Percentiles rank a stretch among this genome's conserved stretches.
Conservation (phyloP, 2,113 vertebrate genomes). For the Ahaetulla prasina region DNA sequence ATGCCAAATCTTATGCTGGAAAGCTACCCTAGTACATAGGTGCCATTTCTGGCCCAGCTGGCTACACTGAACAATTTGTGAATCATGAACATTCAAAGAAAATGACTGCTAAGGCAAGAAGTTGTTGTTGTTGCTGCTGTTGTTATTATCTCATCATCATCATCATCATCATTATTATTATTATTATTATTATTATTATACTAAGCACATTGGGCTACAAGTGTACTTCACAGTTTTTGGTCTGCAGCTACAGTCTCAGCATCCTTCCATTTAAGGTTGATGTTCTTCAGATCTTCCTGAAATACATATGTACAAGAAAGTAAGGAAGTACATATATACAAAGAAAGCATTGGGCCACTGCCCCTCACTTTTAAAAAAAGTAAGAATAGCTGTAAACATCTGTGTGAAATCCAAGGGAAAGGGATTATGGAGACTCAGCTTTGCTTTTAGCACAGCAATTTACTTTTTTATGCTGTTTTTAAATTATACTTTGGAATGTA, state of each 20-base stretch:
- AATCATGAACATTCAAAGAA: not conserved
- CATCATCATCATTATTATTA: too few relatives aligned
- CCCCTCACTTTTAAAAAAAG: not conserved
- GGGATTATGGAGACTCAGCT: not conserved
- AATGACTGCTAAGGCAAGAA: not conserved
- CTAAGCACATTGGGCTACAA: not conserved
- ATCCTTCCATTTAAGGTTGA: not conserved
- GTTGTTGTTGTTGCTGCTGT: not conserved
- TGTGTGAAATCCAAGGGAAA: not conserved
- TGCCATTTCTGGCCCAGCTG: not conserved
- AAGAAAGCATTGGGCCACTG: not conserved
- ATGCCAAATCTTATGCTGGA: not conserved
- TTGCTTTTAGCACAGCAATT: not conserved
- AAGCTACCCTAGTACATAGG: not conserved
- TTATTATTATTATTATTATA: not conserved
- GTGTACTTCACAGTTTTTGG: not conserved
- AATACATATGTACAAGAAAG: not conserved
- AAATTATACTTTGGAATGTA: not conserved
- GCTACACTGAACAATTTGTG: not conserved
- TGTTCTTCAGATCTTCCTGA: not conserved
- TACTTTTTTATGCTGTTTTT: not conserved
- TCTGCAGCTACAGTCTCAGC: not conserved
- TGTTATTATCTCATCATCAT: too few relatives aligned
- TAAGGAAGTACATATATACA: not conserved
- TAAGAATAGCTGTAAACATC: not conserved